phyloP scores from a whole-genome alignment of 92 coral and sea anemone species.

The Phenganax marumi region DNA sequence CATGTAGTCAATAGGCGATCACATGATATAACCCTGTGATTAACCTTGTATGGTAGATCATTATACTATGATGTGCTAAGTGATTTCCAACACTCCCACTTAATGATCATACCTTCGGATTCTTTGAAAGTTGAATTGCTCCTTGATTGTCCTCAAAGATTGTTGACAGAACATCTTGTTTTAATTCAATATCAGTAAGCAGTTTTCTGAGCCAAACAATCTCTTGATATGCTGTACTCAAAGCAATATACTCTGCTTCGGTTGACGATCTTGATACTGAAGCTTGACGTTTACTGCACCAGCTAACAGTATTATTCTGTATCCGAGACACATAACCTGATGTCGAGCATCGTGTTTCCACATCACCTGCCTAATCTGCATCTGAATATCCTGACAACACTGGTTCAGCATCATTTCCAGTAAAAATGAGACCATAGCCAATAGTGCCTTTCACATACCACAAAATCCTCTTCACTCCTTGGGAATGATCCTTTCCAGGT shows the following conservation, averaged over 20 bases:
- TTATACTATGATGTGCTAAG: too few species aligned
- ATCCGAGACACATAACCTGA: constrained; percentile 43
- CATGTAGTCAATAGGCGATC: too few species aligned
- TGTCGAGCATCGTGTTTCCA: constrained; percentile 14
- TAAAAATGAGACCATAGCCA: neutral
- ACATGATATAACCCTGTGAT: too few species aligned
- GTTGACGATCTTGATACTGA: constrained; percentile 40
- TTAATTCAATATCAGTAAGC: constrained; percentile 31
- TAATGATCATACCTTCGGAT: constrained; percentile 27
- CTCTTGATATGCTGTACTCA: constrained; percentile 40
- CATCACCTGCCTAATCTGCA: constrained; percentile 43
- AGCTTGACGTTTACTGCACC: constrained; percentile 40
- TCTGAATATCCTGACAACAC: constrained; percentile 26
- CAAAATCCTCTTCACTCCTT: neutral
- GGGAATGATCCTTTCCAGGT: neutral
- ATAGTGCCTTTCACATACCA: neutral
- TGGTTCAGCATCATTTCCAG: neutral
- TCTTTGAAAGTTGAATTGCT: constrained; percentile 39
- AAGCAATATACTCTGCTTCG: too few species aligned
- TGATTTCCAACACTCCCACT: constrained; percentile 51
- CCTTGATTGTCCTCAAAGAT: constrained; percentile 21
- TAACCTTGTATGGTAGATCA: too few species aligned
- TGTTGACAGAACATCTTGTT: constrained; percentile 27
- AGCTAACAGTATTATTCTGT: constrained; percentile 36
- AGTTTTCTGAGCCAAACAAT: constrained; percentile 41